Evolutionary conservation across 2,888 invertebrate species (phyloP).

Genomic region (Xylota segnis): DNA sequence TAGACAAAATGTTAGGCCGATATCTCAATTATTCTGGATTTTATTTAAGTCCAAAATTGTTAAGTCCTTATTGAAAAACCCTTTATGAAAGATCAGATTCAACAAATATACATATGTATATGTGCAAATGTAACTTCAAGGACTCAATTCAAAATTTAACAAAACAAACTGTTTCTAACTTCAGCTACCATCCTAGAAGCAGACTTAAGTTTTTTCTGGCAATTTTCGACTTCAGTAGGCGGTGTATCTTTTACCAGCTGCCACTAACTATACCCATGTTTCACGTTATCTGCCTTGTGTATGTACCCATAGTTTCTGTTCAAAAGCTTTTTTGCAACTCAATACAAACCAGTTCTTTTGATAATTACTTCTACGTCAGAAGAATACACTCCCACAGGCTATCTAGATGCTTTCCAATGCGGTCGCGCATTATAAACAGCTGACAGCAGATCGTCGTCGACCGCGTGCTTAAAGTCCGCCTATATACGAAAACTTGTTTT

Average conservation of each 20-base stretch:
- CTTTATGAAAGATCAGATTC: too few species aligned
- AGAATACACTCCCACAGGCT: slow-evolving; percentile 16
- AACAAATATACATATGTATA: too few species aligned
- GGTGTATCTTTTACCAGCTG: background rate
- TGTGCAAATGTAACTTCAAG: too few species aligned
- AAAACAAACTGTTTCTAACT: too few species aligned
- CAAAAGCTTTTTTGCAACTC: background rate
- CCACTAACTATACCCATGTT: slow-evolving; percentile 1
- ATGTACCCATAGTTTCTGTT: background rate
- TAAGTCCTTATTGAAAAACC: too few species aligned
- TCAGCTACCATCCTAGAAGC: background rate
- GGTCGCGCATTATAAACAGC: slow-evolving; percentile 50
- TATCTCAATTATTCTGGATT: too few species aligned
- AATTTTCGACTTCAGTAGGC: background rate
- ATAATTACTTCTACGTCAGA: slow-evolving; percentile 3
- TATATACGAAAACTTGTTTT: slow-evolving; percentile 17
- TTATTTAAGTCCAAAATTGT: too few species aligned
- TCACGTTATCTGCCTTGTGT: too few species aligned
- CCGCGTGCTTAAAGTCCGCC: slow-evolving; percentile 34
- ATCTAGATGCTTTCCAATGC: slow-evolving; percentile 5
- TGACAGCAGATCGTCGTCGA: slow-evolving; percentile 19
- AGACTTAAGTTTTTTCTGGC: background rate
- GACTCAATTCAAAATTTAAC: too few species aligned
- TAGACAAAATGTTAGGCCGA: too few species aligned
- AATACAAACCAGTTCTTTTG: slow-evolving; percentile 4